phyloP scores from a whole-genome alignment of 1,140 invertebrate species.

The Zaprionus vittiger region DNA sequence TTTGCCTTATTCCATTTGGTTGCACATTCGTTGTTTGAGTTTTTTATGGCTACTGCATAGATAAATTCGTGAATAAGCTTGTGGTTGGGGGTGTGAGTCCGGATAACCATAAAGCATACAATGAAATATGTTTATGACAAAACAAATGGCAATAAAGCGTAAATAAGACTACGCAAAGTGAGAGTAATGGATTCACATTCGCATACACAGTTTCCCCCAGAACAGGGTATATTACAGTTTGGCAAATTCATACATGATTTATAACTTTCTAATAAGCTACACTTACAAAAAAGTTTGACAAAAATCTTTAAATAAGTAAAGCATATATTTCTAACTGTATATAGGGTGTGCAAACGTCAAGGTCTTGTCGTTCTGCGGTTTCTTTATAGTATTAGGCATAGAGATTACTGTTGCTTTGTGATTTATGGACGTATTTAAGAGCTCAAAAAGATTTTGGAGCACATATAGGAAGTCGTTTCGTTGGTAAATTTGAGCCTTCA shows the following conservation, averaged over 20 bases:
- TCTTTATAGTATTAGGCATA: not conserved
- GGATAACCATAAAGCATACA: slow-evolving; percentile 53
- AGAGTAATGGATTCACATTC: slow-evolving; percentile 41
- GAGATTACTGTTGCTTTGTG: not conserved
- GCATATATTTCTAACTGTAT: not conserved
- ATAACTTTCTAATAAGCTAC: not conserved
- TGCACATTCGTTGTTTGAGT: slow-evolving; percentile 21
- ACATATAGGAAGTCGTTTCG: not conserved
- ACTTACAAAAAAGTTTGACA: not conserved
- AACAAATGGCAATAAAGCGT: slow-evolving; percentile 71
- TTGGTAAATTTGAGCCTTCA: not conserved
- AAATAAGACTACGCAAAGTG: slow-evolving; percentile 61
- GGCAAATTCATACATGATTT: not conserved
- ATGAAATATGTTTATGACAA: slow-evolving; percentile 76
- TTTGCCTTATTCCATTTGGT: slow-evolving; percentile 22
- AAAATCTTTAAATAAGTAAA: not conserved
- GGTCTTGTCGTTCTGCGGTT: not conserved
- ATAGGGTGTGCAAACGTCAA: not conserved
- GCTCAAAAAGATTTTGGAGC: not conserved
- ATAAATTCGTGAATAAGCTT: slow-evolving; percentile 59
- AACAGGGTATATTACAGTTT: slow-evolving; percentile 5
- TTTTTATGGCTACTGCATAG: slow-evolving; percentile 37
- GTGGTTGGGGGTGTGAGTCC: slow-evolving; percentile 11
- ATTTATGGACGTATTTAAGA: not conserved
- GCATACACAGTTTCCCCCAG: not conserved